These are phyloP conservation scores for Gymnothorax reevesii DNA, from an alignment of 2,797 vertebrate genomes.

Conservation along the genomic window DNA sequence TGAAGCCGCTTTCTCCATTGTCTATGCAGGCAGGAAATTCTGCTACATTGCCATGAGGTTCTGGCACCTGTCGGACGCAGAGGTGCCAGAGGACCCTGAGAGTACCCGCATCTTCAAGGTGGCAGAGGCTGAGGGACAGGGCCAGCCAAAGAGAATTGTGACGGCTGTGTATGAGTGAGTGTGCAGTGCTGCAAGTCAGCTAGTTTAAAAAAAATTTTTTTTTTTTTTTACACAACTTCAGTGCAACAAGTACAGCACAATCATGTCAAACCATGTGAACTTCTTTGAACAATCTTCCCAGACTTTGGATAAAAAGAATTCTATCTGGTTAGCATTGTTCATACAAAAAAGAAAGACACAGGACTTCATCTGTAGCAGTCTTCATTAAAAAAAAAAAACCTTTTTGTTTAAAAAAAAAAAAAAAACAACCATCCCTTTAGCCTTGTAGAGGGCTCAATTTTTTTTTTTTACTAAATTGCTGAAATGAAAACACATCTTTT, in stretches of 20 bases:
- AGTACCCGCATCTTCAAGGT: slow-evolving; percentile 58
- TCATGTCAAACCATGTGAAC: background rate
- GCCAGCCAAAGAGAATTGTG: slow-evolving; percentile 53
- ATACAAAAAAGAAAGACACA: background rate
- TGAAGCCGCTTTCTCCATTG: background rate
- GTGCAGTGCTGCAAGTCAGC: background rate
- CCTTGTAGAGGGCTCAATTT: background rate
- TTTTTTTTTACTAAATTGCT: background rate
- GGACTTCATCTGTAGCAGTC: background rate
- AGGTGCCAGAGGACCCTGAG: slow-evolving; percentile 61
- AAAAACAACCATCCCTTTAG: background rate
- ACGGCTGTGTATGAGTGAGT: slow-evolving; percentile 66
- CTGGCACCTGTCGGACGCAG: slow-evolving; percentile 56
- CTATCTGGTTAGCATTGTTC: background rate
- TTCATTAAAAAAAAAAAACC: background rate
- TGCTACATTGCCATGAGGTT: slow-evolving; percentile 60
- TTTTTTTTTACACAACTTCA: background rate
- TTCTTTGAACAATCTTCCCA: background rate
- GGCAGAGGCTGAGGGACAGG: slow-evolving; percentile 32
- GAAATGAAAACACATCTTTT: background rate
- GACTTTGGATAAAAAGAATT: background rate
- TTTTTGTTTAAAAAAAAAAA: background rate
- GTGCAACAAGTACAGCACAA: background rate
- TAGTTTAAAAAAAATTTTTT: background rate
- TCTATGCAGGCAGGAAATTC: slow-evolving; percentile 52